These are phyloP conservation scores for Acrobasis consociella DNA, from an alignment of 2,888 invertebrate genomes.

Conservation along the genomic window DNA sequence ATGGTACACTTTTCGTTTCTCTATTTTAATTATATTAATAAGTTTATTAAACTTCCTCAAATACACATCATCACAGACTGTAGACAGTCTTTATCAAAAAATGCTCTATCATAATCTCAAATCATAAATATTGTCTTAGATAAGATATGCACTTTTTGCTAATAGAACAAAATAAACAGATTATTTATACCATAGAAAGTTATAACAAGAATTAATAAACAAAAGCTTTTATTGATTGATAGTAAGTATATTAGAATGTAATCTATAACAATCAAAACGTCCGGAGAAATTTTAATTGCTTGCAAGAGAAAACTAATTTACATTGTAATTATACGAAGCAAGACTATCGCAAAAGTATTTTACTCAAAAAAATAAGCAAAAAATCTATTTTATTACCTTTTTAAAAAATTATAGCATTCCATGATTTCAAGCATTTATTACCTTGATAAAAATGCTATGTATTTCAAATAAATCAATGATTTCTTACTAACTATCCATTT, in stretches of 20 bases:
- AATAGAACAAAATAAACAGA: background rate
- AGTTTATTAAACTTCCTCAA: too few species aligned
- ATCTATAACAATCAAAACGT: constrained; percentile 40
- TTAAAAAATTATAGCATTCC: background rate
- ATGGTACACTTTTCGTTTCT: too few species aligned
- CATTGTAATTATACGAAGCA: constrained; percentile 30
- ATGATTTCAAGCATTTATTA: background rate
- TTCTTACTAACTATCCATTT: background rate
- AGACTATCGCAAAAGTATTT: background rate
- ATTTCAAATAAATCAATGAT: background rate
- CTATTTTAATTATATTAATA: too few species aligned
- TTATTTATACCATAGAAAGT: constrained; percentile 1
- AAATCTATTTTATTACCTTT: too few species aligned
- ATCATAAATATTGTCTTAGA: constrained; percentile 9
- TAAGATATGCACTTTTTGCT: background rate
- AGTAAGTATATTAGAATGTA: constrained; percentile 6
- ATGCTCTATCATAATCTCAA: background rate
- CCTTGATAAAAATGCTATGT: constrained; percentile 9
- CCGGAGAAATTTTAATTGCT: constrained; percentile 55
- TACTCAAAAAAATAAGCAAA: too few species aligned
- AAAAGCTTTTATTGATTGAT: background rate
- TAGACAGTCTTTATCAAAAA: background rate
- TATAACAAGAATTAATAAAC: background rate
- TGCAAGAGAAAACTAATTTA: constrained; percentile 39
- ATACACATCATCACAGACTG: too few species aligned